Evolutionary conservation across 2,113 vertebrate species (phyloP), one percentile per base, ranked within the genome.

Genomic region (Raja brachyura): DNA sequence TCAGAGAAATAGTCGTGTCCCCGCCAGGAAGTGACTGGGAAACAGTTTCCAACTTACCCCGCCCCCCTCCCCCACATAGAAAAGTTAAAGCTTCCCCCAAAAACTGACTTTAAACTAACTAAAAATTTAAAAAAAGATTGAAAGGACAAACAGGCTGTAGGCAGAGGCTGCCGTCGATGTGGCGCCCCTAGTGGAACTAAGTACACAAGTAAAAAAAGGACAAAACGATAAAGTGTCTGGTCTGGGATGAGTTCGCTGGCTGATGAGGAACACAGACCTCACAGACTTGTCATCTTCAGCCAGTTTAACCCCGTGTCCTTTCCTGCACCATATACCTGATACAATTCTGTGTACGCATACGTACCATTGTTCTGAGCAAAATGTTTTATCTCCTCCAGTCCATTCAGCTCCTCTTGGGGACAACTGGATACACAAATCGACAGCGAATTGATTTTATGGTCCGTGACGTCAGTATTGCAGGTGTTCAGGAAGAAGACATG

Each of bases 401-500:
- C 96, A 81, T 94, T 93, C 70, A 97, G 95, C 10, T 96, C 95
- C 93, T 96, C 95, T 93, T 96, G 96, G 1, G 97, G 97, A 94
- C 97, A 97, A 90, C 95, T 94, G 94, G 97, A 95, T 31, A 97
- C 96, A 0, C 97, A 97, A 93, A 97, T 94, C 93, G 95, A 94
- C 56, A 94, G 83, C 93, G 96, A 96, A 93, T 93, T 90, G 9
- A 94, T 94, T 94, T 93, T 93, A 76, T 85, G 39, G 22, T 94
- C 95, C 92, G 93, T 93, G 56, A 93, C 94, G 93, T 96, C 95
- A 94, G 95, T 93, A 79, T 93, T 93, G 93, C 97, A 97, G 79
- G 96, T 95, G 94, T 97, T 96, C 95, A 97, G 94, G 94, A 97
- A 96, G 95, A 97, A 97, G 48, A 97, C 96, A 3, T 96, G 95